phyloP scores from a whole-genome alignment of 2,113 vertebrate species.

The Chamaetylas fuelleborni region DNA sequence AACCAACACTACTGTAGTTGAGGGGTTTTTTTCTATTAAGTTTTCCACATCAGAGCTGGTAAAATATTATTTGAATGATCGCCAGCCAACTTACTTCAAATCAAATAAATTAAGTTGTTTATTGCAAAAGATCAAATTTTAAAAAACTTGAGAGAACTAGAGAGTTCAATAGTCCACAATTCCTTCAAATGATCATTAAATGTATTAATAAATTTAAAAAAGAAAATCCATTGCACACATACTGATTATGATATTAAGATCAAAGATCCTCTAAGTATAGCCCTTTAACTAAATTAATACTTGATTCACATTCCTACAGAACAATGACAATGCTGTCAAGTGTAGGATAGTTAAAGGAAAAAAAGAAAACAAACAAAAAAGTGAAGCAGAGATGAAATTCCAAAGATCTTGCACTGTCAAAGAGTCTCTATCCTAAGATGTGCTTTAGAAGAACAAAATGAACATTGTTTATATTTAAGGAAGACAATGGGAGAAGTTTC shows the following conservation, averaged over 20 bases:
- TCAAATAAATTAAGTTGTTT: not conserved
- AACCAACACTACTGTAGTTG: not conserved
- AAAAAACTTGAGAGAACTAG: not conserved
- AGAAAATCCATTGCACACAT: not conserved
- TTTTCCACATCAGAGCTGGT: not conserved
- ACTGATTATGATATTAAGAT: not conserved
- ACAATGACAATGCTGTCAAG: not conserved
- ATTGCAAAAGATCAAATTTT: not conserved
- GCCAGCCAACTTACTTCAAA: not conserved
- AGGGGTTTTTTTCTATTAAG: not conserved
- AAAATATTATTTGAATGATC: not conserved
- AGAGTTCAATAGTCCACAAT: not conserved
- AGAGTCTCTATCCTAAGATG: not conserved
- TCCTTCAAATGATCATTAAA: not conserved
- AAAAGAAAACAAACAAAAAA: not conserved
- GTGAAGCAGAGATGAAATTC: not conserved
- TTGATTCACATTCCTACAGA: not conserved
- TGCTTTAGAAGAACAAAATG: not conserved
- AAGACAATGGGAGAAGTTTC: not conserved
- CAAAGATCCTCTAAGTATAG: not conserved
- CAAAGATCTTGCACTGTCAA: not conserved
- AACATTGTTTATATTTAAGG: not conserved
- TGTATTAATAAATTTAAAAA: not conserved
- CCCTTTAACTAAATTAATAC: not conserved
- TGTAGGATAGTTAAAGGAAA: not conserved